phyloP scores from a whole-genome alignment of 2,113 vertebrate species.

The Colius striatus region DNA sequence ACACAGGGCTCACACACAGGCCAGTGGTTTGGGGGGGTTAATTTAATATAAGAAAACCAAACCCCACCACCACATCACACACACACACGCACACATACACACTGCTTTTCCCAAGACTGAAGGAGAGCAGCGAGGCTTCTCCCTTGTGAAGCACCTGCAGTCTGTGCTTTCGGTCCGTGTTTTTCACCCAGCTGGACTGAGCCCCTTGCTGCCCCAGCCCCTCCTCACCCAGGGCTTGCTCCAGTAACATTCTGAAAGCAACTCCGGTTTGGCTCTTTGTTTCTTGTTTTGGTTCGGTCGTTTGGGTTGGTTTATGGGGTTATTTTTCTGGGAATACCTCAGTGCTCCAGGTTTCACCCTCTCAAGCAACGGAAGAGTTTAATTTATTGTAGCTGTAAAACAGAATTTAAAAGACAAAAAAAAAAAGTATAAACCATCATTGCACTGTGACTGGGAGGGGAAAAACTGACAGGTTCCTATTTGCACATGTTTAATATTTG shows the following conservation, averaged over 20 bases:
- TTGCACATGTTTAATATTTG: slow-evolving; percentile 97
- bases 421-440: slow-evolving; percentile 88
- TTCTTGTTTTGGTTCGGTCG: slow-evolving; percentile 70
- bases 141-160: slow-evolving; percentile 75
- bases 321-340: slow-evolving; percentile 88
- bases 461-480: slow-evolving; percentile 95
- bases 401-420: slow-evolving; percentile 84
- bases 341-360: slow-evolving; percentile 91
- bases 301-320: slow-evolving; percentile 61
- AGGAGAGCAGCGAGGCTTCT: slow-evolving; percentile 7
- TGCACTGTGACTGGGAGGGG: slow-evolving; percentile 98
- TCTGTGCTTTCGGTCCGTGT: too few relatives aligned
- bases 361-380: slow-evolving; percentile 89
- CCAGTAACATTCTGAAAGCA: slow-evolving; percentile 84
- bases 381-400: slow-evolving; percentile 94
- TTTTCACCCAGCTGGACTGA: too few relatives aligned
- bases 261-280: slow-evolving; percentile 58
- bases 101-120: slow-evolving; percentile 78
- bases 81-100: too few relatives aligned
- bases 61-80: too few relatives aligned
- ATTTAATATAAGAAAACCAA: too few relatives aligned
- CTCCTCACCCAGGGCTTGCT: slow-evolving; percentile 33
- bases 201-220: too few relatives aligned
- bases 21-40: too few relatives aligned
- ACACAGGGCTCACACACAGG: too few relatives aligned